A percentile compares a stretch with the other conserved stretches of the same genome.
Conservation (phyloP, 2,888 invertebrate genomes). For the Perdita meconis region DNA sequence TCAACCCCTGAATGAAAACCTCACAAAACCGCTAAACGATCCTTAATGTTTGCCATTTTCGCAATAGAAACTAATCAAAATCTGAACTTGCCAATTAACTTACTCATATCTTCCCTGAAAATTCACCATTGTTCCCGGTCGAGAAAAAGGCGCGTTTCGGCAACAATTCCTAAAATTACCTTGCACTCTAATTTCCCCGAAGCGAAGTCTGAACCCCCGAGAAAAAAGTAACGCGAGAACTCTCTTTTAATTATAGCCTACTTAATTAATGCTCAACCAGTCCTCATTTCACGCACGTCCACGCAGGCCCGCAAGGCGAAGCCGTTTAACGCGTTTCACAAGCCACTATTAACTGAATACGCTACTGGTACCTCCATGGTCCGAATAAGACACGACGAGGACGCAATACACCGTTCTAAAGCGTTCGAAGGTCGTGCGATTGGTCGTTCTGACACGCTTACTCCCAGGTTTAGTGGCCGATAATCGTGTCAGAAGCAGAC, state of each 20-base stretch:
- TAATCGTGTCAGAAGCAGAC: background rate
- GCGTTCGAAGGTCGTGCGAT: conserved; percentile 27
- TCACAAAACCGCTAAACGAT: background rate
- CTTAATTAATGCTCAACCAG: conserved; percentile 40
- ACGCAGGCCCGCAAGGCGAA: conserved; percentile 32
- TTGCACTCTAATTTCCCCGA: conserved; percentile 1
- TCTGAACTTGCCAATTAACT: no score
- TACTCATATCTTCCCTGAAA: background rate
- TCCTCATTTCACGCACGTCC: conserved; percentile 53
- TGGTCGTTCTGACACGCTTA: background rate
- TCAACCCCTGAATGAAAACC: no score
- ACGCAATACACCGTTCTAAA: conserved; percentile 31
- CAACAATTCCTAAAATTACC: background rate
- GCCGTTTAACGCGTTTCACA: conserved; percentile 55
- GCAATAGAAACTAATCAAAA: no score
- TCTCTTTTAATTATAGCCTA: conserved; percentile 26
- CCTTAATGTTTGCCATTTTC: no score
- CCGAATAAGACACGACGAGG: conserved; percentile 58
- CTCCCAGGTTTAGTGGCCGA: background rate
- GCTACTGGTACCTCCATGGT: conserved; percentile 38
- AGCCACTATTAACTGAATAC: conserved; percentile 53
- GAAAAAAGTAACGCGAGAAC: background rate
- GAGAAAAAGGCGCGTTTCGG: background rate
- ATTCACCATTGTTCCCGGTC: background rate
- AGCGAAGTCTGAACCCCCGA: background rate